phyloP scores from a whole-genome alignment of 2,797 vertebrate genomes.

The Dermochelys coriacea region DNA sequence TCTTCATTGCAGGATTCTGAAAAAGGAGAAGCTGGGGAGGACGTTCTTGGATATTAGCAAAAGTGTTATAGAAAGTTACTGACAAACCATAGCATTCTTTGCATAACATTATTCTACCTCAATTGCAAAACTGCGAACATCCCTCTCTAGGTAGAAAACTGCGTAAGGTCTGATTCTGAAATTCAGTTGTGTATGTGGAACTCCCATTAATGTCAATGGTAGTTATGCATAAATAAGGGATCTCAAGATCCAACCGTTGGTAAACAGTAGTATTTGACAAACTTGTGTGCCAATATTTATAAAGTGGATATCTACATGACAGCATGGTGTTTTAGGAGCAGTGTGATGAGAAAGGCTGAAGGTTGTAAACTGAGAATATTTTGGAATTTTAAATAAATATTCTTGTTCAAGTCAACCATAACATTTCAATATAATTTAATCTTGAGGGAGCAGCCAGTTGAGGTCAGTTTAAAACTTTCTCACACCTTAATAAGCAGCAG shows the following conservation, averaged over 20 bases:
- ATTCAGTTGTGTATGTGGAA: not conserved
- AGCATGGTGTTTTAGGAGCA: not conserved
- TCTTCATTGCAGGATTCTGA: not conserved
- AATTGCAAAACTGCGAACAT: not conserved
- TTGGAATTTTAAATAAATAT: not conserved
- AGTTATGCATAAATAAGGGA: not conserved
- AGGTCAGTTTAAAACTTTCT: not conserved
- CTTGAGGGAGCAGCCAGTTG: not conserved
- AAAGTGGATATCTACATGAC: not conserved
- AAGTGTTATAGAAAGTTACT: not conserved
- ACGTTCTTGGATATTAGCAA: not conserved
- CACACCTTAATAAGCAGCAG: not conserved
- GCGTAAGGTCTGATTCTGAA: not conserved
- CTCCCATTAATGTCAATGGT: not conserved
- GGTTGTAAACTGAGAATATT: not conserved
- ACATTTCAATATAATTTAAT: not conserved
- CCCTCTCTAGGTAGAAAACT: not conserved
- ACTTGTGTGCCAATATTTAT: not conserved
- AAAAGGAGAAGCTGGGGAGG: not conserved
- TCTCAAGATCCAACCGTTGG: not conserved
- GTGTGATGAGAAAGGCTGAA: not conserved
- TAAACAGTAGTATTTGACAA: not conserved
- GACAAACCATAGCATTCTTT: not conserved
- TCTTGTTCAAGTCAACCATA: not conserved
- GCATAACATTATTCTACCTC: rapidly evolving